Base-by-base conservation (phyloP, 92 coral and sea anemone genomes). In the Micromussa lordhowensis region DNA sequence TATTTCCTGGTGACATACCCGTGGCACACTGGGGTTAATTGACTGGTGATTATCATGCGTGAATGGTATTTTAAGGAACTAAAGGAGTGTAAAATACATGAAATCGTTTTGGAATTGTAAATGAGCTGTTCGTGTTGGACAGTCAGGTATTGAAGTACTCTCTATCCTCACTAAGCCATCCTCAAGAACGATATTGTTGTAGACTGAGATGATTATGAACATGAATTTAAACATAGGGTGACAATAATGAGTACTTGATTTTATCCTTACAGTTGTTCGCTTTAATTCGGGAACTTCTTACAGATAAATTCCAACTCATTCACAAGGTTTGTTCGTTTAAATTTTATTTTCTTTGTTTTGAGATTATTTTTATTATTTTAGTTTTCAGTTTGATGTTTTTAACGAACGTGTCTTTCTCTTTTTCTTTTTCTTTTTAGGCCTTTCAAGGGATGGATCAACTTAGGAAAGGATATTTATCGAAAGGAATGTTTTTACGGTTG, bases 261-360 rank as follows among this genome's bases (percentile, higher is more conserved):
- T 40, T 89, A 31, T 57, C 69, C 30, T 89, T 35, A 53, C 88
- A 95, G 98, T 88, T 95, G 22, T 81, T 91, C 82, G 83, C 80
- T 63, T 85, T 71, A 30, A 89, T 95, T n/a, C 93, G 98, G 78
- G 91, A 93, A 21, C 79, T 93, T 12, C 91, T 95, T 28, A 93
- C 96, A 18, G 98, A 95, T 13, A 95, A 91, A 58, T 95, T 91
- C 69, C 94, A 89, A 49, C 91, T 87, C 53, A 93, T 95, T 22
- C 81, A 89, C 61, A 95, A 95, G 98, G 98, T 93, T 81, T 31
- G 95, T 85, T 44, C 10, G 51, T 44, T 44, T 44, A 0, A 44
- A 44, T 44, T 44, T 44, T 7, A 31, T 55, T 59, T 35, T 36
- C 21, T 8, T 85, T 19, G 1, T 75, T 4, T 48, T 19, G 30